A percentile compares a stretch with the other conserved stretches of the same genome.
These are phyloP conservation scores for Microchrysa polita DNA, from an alignment of 2,888 invertebrate genomes.

Conservation along the genomic window DNA sequence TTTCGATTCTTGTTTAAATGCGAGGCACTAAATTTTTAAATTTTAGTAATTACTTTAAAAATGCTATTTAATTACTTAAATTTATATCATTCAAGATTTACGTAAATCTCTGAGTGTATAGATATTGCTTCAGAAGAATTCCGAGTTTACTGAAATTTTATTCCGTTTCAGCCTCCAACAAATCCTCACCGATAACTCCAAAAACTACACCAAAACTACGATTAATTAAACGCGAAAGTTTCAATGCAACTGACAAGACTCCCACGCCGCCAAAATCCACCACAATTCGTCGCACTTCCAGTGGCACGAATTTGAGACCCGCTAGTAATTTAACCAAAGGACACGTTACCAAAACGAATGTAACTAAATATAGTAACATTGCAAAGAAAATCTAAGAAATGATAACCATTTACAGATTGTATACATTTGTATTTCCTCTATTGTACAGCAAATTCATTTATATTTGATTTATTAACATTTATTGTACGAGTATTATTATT, in stretches of 20 bases:
- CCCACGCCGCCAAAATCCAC: neutral
- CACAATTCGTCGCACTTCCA: slow-evolving; percentile 18
- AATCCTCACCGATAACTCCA: neutral
- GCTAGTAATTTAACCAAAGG: slow-evolving; percentile 27
- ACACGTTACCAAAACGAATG: slow-evolving; percentile 23
- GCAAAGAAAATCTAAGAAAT: slow-evolving; percentile 18
- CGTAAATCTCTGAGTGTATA: too few species aligned
- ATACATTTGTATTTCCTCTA: neutral
- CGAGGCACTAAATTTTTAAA: too few species aligned
- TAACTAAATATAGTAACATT: slow-evolving; percentile 1
- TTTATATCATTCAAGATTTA: too few species aligned
- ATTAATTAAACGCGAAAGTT: slow-evolving; percentile 27
- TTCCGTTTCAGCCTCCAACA: slow-evolving; percentile 6
- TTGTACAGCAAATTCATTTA: neutral
- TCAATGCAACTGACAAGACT: slow-evolving; percentile 10
- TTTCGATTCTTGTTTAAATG: too few species aligned
- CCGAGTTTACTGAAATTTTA: too few species aligned
- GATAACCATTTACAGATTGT: neutral
- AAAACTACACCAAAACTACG: slow-evolving; percentile 6
- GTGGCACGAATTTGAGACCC: slow-evolving; percentile 31
- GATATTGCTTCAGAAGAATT: too few species aligned
- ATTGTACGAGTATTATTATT: neutral
- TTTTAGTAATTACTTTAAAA: too few species aligned
- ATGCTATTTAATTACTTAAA: too few species aligned
- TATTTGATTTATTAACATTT: neutral